Percentiles rank a stretch among this genome's conserved stretches.
Evolutionary conservation across 2,888 invertebrate species (phyloP).

Genomic region (Drosophila ezoana): DNA sequence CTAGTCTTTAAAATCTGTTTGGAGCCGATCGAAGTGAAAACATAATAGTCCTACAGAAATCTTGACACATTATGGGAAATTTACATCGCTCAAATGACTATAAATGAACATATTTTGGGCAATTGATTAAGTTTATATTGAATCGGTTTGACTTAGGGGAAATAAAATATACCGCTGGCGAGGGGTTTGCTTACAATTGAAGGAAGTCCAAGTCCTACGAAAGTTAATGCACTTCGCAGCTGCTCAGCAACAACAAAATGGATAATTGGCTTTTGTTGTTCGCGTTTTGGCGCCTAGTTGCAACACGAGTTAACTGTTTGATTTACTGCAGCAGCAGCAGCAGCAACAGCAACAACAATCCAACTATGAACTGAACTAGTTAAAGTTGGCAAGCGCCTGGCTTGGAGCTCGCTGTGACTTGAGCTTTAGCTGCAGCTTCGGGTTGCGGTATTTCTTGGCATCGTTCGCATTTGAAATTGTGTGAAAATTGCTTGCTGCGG

Average conservation of each 20-base stretch:
- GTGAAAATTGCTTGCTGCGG: slow-evolving; percentile 61
- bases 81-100: neutral
- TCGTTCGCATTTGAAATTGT: slow-evolving; percentile 70
- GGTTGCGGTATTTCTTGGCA: slow-evolving; percentile 52
- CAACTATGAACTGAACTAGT: slow-evolving; percentile 48
- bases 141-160: neutral
- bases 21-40: too few relatives aligned
- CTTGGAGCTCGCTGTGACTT: slow-evolving; percentile 8
- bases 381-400: slow-evolving; percentile 26
- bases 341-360: slow-evolving; percentile 17
- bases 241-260: slow-evolving; percentile 28
- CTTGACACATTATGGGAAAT: too few relatives aligned
- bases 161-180: neutral
- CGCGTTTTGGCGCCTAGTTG: slow-evolving; percentile 15
- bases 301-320: slow-evolving; percentile 44
- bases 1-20: too few relatives aligned
- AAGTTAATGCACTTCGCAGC: slow-evolving; percentile 3
- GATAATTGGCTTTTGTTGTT: slow-evolving; percentile 41
- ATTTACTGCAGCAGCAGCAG: slow-evolving; percentile 32
- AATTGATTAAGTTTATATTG: neutral
- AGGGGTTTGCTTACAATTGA: neutral
- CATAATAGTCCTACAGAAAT: too few relatives aligned
- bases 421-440: slow-evolving; percentile 4
- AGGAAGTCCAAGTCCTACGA: neutral
- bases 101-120: neutral